Evolutionary conservation across 1,140 invertebrate genomes (phyloP).

Genomic region (Holcopasites calliopsidis): DNA sequence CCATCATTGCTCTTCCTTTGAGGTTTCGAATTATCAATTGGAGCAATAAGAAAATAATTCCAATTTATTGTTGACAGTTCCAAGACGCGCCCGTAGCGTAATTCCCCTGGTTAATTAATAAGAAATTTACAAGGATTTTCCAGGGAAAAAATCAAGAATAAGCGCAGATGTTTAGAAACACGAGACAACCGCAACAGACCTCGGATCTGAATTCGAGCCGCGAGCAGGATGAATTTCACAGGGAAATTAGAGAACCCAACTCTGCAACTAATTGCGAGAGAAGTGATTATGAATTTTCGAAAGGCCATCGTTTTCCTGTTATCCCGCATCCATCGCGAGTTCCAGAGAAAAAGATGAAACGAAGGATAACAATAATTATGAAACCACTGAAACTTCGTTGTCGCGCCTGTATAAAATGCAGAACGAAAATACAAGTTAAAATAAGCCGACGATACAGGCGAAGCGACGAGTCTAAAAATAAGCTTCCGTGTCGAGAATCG

Average conservation of each 20-base stretch:
- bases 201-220: slow-evolving; percentile 21
- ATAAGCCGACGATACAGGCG: background rate
- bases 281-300: too few relatives aligned
- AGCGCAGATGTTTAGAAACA: slow-evolving; percentile 2
- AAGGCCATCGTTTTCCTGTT: too few relatives aligned
- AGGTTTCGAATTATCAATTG: too few relatives aligned
- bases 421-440: background rate
- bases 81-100: background rate
- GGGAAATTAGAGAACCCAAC: slow-evolving; percentile 21
- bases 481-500: background rate
- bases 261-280: background rate
- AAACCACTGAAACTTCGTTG: background rate
- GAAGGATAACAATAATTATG: too few relatives aligned
- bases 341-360: too few relatives aligned
- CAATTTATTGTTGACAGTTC: too few relatives aligned
- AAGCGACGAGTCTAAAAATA: background rate
- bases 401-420: too few relatives aligned
- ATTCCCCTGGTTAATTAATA: background rate
- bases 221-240: slow-evolving; percentile 15
- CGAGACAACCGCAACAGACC: slow-evolving; percentile 12
- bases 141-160: slow-evolving; percentile 1
- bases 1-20: background rate
- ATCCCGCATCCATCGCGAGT: too few relatives aligned
- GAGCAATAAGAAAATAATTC: too few relatives aligned
- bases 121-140: slow-evolving; percentile 23